Base-by-base conservation (phyloP, 1,140 invertebrate species). In the Dendrolimus kikuchii region DNA sequence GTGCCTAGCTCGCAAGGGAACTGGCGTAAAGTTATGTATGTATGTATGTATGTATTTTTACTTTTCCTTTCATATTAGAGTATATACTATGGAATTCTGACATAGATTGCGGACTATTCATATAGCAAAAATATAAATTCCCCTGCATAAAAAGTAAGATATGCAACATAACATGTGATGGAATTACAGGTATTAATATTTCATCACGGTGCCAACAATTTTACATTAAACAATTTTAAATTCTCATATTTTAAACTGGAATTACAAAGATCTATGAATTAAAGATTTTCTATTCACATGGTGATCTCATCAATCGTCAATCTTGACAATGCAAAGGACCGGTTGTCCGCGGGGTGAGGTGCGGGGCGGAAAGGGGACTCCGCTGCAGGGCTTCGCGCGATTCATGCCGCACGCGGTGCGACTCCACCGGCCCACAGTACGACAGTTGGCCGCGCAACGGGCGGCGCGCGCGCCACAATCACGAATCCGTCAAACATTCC, bases 241-340 rank as follows among this genome's bases (percentile, higher is more conserved):
- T 36, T 51, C n/a, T n/a, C 23, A 45, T 44, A 38, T 8, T 52
- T 53, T 59, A 37, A 51, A 51, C 44, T 48, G 47, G 49, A 57
- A 55, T 60, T 58, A 42, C 51, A 59, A 53, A 59, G 58, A 76
- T 76, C 59, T 62, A 68, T 53, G 74, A 72, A 78, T 80, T 69
- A 71, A 73, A 72, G 54, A 59, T 65, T 59, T 59, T 54, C 56
- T 57, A 66, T 68, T 69, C 61, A 59, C 68, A 53, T 66, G 78
- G 81, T 86, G 82, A 86, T 81, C 77, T 83, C 82, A 86, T 67
- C 74, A 72, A 66, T 77, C 68, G 74, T 82, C 81, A 84, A 81
- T 85, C 74, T 81, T 82, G 80, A 81, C 82, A 83, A 86, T 81
- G 80, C 79, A 79, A 75, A 76, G 77, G 80, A 79, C 82, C 74